Percentiles rank a stretch among this genome's conserved stretches.
Evolutionary conservation across 2,797 vertebrate genomes (phyloP).

Genomic region (Diceros bicornis): DNA sequence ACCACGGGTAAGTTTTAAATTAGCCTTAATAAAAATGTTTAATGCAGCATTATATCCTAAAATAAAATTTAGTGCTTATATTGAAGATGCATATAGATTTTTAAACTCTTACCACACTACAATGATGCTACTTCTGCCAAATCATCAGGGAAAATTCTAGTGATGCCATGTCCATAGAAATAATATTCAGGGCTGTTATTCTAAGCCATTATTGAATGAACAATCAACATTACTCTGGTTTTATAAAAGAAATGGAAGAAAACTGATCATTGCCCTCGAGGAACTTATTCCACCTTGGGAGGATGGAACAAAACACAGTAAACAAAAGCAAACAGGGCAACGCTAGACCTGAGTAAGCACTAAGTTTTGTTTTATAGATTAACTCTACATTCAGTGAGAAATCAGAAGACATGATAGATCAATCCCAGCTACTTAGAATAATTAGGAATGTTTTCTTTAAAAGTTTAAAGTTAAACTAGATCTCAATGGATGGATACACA

Average conservation of each 20-base stretch:
- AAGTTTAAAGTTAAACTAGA: background rate
- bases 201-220: background rate
- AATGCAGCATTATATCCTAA: background rate
- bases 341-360: background rate
- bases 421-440: background rate
- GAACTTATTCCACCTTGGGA: background rate
- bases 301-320: background rate
- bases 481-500: background rate
- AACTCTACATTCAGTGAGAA: background rate
- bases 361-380: background rate
- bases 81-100: background rate
- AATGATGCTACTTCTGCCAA: background rate
- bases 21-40: background rate
- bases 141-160: background rate
- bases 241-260: background rate
- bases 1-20: background rate
- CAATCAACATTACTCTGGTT: background rate
- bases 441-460: background rate
- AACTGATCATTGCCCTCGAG: background rate
- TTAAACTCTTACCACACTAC: background rate
- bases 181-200: background rate
- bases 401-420: background rate
- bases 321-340: background rate
- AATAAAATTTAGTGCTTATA: background rate
- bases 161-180: background rate